Base-by-base conservation (phyloP, 2,888 invertebrate species). In the Nymphalis polychloros region DNA sequence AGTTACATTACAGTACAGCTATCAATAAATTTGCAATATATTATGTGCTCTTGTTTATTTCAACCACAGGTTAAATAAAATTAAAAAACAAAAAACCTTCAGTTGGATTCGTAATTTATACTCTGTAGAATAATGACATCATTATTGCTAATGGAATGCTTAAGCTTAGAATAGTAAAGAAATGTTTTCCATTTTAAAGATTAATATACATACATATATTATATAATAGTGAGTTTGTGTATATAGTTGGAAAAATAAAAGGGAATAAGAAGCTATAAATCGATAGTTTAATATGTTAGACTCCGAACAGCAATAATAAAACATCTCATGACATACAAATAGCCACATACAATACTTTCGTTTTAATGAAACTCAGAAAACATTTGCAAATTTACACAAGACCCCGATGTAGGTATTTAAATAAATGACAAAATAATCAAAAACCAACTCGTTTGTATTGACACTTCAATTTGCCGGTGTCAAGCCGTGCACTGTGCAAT, bases 401-500 rank as follows among this genome's bases (percentile, higher is more conserved):
- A 55, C 53, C n/a, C 17, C 53, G 27, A 55, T 31, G 53, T 31
- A 55, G 31, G 27, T n/a, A 31, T 27, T 31, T 31, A 55, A 55
- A 55, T 55, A 55, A 55, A 55, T 55, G 53, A 55, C 31, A 17
- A 55, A 55, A 55, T 55, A 55, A 55, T 55, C 23, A 55, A 55
- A 55, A 55, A 55, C 27, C 53, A 55, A 55, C 53, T 31, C 53
- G 27, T 55, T 55, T 27, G n/a, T 55, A 55, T 55, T 31, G 53
- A 55, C 53, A 55, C 53, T 55, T 55, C 53, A 55, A 55, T 55
- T 55, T 55, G 53, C 31, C 31, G 53, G 53, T 55, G 53, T 55
- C 53, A 31, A 55, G 31, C 27, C 53, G 53, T 55, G 53, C 17
- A 55, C 27, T 27, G 53, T 55, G 53, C 17, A 55, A 17, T 27